Conservation (phyloP, 2,113 vertebrate genomes). For the Sterrhoptilus dennistouni region DNA sequence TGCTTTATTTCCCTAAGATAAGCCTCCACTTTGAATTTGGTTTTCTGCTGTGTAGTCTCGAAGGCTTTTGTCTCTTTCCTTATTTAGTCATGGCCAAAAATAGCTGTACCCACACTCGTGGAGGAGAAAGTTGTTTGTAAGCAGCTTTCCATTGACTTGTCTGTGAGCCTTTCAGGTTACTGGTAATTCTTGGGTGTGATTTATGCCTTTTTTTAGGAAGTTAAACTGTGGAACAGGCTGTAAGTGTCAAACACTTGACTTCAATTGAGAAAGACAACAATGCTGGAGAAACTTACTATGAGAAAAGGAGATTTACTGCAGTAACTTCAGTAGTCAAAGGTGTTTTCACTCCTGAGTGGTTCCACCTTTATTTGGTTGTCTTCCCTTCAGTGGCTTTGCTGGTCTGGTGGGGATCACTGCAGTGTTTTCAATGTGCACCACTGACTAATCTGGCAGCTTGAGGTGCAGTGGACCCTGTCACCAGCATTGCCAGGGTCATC, state of each 20-base stretch:
- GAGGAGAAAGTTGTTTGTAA: background rate
- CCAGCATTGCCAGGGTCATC: background rate
- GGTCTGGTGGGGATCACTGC: background rate
- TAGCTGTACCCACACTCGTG: background rate
- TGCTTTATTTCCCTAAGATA: slow-evolving; percentile 9
- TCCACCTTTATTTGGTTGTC: background rate
- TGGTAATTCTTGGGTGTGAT: background rate
- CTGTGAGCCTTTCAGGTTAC: background rate
- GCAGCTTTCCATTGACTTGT: slow-evolving; percentile 1
- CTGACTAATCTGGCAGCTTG: background rate
- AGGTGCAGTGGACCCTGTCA: background rate
- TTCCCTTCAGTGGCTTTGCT: background rate
- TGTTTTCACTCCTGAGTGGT: background rate
- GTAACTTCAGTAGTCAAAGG: background rate
- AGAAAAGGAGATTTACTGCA: background rate
- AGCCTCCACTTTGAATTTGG: background rate
- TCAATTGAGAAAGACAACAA: background rate
- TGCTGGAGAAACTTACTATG: background rate
- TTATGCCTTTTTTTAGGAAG: background rate
- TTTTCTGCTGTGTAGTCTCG: background rate
- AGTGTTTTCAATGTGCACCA: fast-evolving
- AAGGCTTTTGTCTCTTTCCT: slow-evolving; percentile 42
- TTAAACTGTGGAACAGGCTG: background rate
- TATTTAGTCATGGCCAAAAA: slow-evolving; percentile 34
- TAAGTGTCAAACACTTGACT: background rate